Evolutionary conservation across 2,888 invertebrate species (phyloP).

Genomic region (Gari tellinella): DNA sequence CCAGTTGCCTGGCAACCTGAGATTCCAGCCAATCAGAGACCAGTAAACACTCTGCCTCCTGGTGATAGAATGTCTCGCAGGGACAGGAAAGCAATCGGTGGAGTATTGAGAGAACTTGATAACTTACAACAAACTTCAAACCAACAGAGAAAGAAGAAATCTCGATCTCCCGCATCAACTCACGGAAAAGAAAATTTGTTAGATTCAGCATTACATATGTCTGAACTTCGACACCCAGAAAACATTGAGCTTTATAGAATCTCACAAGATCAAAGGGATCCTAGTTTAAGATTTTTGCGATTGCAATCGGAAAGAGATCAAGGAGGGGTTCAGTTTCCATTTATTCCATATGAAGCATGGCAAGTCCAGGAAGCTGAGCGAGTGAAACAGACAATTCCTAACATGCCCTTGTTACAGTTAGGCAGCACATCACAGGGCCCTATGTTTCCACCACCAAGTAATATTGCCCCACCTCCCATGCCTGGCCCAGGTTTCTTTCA

Average conservation of each 20-base stretch:
- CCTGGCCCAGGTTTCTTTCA: background rate
- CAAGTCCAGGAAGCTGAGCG: conserved; percentile 32
- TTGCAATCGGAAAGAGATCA: conserved; percentile 70
- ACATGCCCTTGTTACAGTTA: conserved; percentile 67
- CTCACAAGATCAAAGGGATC: conserved; percentile 48
- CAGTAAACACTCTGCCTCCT: conserved; percentile 7
- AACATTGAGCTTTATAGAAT: conserved; percentile 46
- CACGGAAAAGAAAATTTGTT: conserved; percentile 15
- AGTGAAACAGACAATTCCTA: conserved; percentile 18
- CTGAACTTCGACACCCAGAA: conserved; percentile 14
- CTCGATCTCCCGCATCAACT: conserved; percentile 24
- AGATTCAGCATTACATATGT: conserved; percentile 14
- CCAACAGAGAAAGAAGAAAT: conserved; percentile 24
- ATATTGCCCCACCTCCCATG: background rate
- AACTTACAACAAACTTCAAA: conserved; percentile 64
- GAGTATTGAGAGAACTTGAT: conserved; percentile 68
- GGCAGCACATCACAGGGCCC: conserved; percentile 56
- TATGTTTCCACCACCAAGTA: conserved; percentile 24
- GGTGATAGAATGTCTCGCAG: background rate
- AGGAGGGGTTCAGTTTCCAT: conserved; percentile 55
- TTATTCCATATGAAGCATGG: conserved; percentile 66
- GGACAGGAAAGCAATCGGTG: conserved; percentile 52
- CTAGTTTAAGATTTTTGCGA: conserved; percentile 58
- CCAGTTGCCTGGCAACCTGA: conserved; percentile 3
- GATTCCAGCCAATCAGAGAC: conserved; percentile 28